phyloP scores from a whole-genome alignment of 2,888 invertebrate genomes.

The Nineta flava region DNA sequence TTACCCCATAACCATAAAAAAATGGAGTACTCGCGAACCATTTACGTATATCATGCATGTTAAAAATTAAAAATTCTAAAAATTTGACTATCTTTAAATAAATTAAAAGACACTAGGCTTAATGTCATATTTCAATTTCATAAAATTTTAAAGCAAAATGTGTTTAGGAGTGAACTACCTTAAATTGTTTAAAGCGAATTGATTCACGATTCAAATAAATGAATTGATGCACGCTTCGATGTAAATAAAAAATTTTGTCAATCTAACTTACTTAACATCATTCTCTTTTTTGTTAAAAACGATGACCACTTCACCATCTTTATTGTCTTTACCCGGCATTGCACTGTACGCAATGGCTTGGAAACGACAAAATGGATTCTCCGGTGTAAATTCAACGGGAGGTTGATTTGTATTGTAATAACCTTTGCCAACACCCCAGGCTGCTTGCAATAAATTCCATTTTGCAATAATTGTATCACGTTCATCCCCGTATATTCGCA shows the following conservation, averaged over 20 bases:
- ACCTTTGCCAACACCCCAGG: constrained; percentile 73
- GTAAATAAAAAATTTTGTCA: no score
- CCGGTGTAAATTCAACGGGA: constrained; percentile 68
- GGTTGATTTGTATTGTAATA: constrained; percentile 63
- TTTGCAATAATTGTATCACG: constrained; percentile 83
- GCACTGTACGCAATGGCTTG: constrained; percentile 90
- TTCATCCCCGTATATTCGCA: constrained; percentile 85
- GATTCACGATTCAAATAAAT: not conserved
- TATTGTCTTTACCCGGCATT: constrained; percentile 72
- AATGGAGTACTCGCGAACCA: no score
- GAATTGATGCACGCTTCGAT: not conserved
- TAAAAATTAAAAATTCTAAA: no score
- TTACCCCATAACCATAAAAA: not conserved
- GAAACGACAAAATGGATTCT: constrained; percentile 84
- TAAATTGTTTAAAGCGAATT: no score
- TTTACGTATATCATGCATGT: no score
- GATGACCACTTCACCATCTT: constrained; percentile 79
- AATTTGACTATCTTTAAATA: no score
- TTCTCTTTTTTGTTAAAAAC: constrained; percentile 66
- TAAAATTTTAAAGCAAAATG: no score
- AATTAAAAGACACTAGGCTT: no score
- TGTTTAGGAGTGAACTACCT: not conserved
- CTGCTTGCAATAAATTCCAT: constrained; percentile 88
- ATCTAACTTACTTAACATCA: constrained; percentile 51
- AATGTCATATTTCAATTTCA: no score